Evolutionary conservation across 2,797 vertebrate species (phyloP).

Genomic region (Danio aesculapii): DNA sequence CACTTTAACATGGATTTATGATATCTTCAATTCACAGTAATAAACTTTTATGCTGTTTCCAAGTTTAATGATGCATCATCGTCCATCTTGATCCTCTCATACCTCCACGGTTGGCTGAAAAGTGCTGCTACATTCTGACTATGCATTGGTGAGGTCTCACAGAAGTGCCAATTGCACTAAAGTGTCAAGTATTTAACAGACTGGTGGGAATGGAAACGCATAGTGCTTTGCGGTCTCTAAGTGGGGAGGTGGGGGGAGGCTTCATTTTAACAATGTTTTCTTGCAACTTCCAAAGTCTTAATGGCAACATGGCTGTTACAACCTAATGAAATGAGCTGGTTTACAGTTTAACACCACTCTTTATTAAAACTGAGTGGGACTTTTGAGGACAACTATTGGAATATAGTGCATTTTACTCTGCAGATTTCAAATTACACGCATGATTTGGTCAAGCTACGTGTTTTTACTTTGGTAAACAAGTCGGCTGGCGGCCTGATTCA

Average conservation of each 20-base stretch:
- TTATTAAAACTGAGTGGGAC: neutral
- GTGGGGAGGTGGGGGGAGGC: slow-evolving; percentile 41
- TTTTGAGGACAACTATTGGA: slow-evolving; percentile 7
- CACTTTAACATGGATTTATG: neutral
- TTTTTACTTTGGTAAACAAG: neutral
- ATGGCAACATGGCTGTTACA: slow-evolving; percentile 1
- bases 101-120: slow-evolving; percentile 40
- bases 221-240: slow-evolving; percentile 57
- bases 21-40: neutral
- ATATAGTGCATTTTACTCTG: neutral
- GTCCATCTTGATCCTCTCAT: neutral
- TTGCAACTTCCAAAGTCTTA: slow-evolving; percentile 46
- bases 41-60: neutral
- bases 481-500: slow-evolving; percentile 15
- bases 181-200: slow-evolving; percentile 67
- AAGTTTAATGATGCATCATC: neutral
- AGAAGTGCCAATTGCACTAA: slow-evolving; percentile 55
- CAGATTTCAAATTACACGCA: neutral
- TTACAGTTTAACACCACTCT: neutral
- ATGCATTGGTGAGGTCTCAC: slow-evolving; percentile 59
- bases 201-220: slow-evolving; percentile 58
- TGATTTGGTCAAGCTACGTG: neutral
- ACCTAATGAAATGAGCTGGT: slow-evolving; percentile 29
- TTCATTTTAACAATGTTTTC: slow-evolving; percentile 52
- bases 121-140: slow-evolving; percentile 35